Evolutionary conservation across 2,113 vertebrate species (phyloP).

Genomic region (Mustelus asterias): DNA sequence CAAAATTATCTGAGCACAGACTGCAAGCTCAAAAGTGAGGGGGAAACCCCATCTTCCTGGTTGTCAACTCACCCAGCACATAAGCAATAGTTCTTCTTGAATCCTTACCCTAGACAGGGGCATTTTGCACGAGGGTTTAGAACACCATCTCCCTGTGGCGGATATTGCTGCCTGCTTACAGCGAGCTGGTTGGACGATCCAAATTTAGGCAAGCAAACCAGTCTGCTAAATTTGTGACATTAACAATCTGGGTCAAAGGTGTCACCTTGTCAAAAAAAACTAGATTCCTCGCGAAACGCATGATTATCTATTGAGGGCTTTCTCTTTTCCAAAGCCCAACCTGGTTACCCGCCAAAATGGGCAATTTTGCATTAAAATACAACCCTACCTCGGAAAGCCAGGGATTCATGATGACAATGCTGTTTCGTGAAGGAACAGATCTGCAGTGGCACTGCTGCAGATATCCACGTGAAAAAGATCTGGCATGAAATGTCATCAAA

Average conservation of each 20-base stretch:
- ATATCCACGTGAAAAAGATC: neutral
- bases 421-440: neutral
- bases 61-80: neutral
- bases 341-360: neutral
- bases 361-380: too few species aligned
- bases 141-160: neutral
- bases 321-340: neutral
- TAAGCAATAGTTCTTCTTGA: too few species aligned
- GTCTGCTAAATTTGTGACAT: neutral
- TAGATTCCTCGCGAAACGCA: neutral
- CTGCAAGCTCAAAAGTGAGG: too few species aligned
- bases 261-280: conserved; percentile 7
- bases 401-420: neutral
- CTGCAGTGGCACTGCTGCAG: conserved; percentile 8
- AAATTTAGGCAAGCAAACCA: neutral
- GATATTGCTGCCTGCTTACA: neutral
- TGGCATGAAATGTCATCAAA: neutral
- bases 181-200: neutral
- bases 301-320: neutral
- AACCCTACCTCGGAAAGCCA: neutral
- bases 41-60: too few species aligned
- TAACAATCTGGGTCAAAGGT: neutral
- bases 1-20: neutral
- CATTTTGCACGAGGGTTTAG: neutral
- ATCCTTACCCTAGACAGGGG: neutral